Evolutionary conservation across 2,797 vertebrate species (phyloP), one percentile per base, ranked within the genome.

Genomic region (Falco concolor): DNA sequence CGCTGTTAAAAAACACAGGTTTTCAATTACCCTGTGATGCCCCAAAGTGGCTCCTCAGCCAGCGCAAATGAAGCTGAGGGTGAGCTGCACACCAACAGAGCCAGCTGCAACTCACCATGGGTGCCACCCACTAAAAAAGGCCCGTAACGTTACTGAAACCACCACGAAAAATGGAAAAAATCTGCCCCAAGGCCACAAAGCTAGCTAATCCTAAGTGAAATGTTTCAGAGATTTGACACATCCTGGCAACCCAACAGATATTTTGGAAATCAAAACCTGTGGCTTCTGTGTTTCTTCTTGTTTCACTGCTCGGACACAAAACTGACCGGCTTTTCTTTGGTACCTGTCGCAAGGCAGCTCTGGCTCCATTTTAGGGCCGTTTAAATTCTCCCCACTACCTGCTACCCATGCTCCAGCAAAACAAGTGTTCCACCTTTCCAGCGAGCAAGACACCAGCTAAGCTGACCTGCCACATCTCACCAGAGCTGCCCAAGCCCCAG

Each of bases 391-490:
- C 11, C 82, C 70, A 57, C 34, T 32, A 32, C 12, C 28, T 0
- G 0, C 49, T 44, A 59, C 34, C 24, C 0, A 0, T 59, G 20
- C 60, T 54, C 49, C 49, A 74, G 64, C 18, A 22, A 63, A 80
- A 82, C 15, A 45, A 83, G 27, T 2, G 3, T 67, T 78, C 54
- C 36, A 52, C 40, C 36, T 54, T 40, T n/a, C 47, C 6, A 17
- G 38, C 28, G 40, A 87, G 22, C 30, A 76, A 32, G 22, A 44
- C 1, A 1, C 2, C 40, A 34, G 20, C 47, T 89, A 52, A 63
- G 15, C 52, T 60, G 40, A 56, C 24, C 34, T 63, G 25, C 7
- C n/a, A 42, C 23, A 32, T 47, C 49, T 53, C 69, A 42, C 40
- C 52, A 77, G 54, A 84, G 42, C 40, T 16, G 6, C 42, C 27